Percentiles rank a stretch among this genome's conserved stretches.
Evolutionary conservation across 2,797 vertebrate genomes (phyloP).

Genomic region (Rhodeus uyekii): DNA sequence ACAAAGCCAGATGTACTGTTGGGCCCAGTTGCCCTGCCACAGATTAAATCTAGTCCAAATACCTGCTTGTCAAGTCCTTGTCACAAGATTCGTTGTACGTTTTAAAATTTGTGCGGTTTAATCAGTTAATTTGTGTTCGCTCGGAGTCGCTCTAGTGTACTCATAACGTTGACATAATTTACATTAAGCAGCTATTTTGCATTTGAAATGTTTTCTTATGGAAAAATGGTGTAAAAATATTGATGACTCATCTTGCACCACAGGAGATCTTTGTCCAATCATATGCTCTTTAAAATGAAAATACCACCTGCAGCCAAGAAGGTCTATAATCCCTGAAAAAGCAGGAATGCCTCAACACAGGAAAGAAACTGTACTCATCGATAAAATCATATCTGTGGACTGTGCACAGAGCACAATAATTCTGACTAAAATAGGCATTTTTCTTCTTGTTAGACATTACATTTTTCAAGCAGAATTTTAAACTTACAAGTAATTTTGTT

Average conservation of each 20-base stretch:
- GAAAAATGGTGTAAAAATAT: background rate
- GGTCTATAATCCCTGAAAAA: background rate
- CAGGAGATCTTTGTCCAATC: background rate
- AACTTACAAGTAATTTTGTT: background rate
- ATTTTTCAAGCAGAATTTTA: background rate
- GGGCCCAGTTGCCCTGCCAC: background rate
- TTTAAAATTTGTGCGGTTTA: background rate
- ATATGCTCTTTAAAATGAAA: too few relatives aligned
- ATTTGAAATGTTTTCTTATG: background rate
- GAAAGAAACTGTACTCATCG: background rate
- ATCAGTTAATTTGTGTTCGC: background rate
- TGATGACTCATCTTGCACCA: background rate
- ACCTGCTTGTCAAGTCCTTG: too few relatives aligned
- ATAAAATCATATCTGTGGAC: background rate
- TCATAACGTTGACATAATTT: background rate
- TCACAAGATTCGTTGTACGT: background rate
- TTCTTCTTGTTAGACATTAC: background rate
- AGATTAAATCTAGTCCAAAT: background rate
- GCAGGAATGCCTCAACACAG: background rate
- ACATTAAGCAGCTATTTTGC: background rate
- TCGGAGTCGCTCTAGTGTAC: background rate
- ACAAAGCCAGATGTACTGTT: background rate
- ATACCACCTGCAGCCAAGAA: background rate
- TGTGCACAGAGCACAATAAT: background rate
- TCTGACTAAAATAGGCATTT: background rate